Evolutionary conservation across 2,113 vertebrate species (phyloP).

Genomic region (Toxotes chatareus): DNA sequence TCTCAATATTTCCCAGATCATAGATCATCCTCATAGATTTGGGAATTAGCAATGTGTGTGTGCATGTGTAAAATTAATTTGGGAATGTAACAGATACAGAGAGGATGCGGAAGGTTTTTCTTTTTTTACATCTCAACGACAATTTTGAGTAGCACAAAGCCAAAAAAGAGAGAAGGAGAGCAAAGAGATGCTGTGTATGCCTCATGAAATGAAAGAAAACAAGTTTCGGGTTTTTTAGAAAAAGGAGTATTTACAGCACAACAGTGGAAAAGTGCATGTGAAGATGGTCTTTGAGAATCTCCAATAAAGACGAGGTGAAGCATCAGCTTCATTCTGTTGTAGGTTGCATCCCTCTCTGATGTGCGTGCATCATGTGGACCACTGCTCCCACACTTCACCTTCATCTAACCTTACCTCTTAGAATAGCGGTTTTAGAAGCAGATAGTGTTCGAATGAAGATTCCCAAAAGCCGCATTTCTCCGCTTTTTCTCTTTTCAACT

Average conservation of each 20-base stretch:
- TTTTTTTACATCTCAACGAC: not conserved
- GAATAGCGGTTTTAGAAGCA: constrained; percentile 13
- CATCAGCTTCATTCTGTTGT: constrained; percentile 12
- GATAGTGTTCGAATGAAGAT: constrained; percentile 17
- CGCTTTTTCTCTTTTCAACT: not conserved
- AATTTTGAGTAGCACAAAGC: constrained; percentile 19
- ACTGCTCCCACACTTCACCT: constrained; percentile 37
- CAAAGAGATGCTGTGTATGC: not conserved
- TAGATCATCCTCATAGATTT: constrained; percentile 2
- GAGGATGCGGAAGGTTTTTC: not conserved
- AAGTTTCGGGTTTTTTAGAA: constrained; percentile 31
- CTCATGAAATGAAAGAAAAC: not conserved
- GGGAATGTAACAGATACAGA: not conserved
- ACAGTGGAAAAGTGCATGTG: not conserved
- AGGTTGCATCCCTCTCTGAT: constrained; percentile 35
- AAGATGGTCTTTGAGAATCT: constrained; percentile 20
- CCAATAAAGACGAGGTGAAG: constrained; percentile 33
- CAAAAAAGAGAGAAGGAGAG: constrained; percentile 16
- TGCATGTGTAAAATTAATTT: constrained; percentile 30
- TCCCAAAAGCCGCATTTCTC: constrained; percentile 31
- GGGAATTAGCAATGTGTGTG: not conserved
- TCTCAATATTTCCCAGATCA: constrained; percentile 32
- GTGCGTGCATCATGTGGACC: constrained; percentile 16
- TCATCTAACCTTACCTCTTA: constrained; percentile 23
- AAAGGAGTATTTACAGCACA: constrained; percentile 12